phyloP scores from a whole-genome alignment of 2,113 vertebrate genomes.

The Chrysemys picta region DNA sequence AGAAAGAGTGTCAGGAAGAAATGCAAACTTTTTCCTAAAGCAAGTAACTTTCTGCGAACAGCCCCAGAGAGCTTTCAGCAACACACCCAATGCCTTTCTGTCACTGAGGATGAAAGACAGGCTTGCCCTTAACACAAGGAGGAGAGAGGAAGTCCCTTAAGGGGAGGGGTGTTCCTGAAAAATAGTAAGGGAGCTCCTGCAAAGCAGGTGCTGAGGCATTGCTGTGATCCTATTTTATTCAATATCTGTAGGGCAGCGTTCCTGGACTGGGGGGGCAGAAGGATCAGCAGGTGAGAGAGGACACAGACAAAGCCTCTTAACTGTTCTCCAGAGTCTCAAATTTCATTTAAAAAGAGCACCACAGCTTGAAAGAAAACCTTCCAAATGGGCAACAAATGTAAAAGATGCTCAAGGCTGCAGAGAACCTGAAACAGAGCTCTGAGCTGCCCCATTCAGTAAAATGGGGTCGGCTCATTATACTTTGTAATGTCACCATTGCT shows the following conservation, averaged over 20 bases:
- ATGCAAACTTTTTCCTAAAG: not conserved
- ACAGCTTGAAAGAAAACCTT: not conserved
- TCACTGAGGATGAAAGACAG: not conserved
- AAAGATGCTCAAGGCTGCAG: not conserved
- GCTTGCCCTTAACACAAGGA: not conserved
- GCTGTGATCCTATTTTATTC: not conserved
- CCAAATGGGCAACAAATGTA: not conserved
- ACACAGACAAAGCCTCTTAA: not conserved
- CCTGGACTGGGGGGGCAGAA: too few species aligned
- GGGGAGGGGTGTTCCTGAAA: not conserved
- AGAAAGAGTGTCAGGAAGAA: slow-evolving; percentile 58
- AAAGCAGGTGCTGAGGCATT: not conserved
- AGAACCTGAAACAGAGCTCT: not conserved
- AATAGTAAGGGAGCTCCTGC: not conserved
- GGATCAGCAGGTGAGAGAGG: not conserved
- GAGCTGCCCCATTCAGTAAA: not conserved
- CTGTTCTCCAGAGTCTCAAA: not conserved
- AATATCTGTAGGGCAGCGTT: not conserved
- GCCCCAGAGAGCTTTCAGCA: not conserved
- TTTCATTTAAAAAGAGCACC: not conserved
- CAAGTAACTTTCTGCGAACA: not conserved
- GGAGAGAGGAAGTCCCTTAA: not conserved
- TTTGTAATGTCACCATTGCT: too few species aligned
- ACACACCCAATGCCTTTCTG: not conserved
- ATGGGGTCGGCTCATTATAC: not conserved